A percentile compares a stretch with the other conserved stretches of the same genome.
These are phyloP conservation scores for Cataglyphis cursor DNA, from an alignment of 2,888 invertebrate genomes.

Conservation along the genomic window DNA sequence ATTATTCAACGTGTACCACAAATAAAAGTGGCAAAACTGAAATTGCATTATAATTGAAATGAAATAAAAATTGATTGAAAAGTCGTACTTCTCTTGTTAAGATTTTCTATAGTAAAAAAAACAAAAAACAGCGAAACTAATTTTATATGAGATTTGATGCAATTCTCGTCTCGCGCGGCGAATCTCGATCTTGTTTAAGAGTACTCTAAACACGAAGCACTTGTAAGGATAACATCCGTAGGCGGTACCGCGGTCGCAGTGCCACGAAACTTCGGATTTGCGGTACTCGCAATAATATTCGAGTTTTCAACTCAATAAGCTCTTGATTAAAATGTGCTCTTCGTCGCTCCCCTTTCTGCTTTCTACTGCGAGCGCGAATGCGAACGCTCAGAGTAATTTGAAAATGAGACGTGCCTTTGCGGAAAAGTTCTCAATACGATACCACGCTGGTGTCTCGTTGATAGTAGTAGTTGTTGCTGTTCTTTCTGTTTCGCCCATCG, in stretches of 20 bases:
- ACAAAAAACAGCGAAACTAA: neutral
- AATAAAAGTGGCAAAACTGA: neutral
- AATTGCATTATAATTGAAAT: neutral
- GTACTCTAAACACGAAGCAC: slow-evolving; percentile 34
- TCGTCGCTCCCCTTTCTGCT: slow-evolving; percentile 11
- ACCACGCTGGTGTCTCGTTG: slow-evolving; percentile 56
- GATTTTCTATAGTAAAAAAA: neutral
- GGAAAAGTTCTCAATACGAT: slow-evolving; percentile 79
- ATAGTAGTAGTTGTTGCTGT: slow-evolving; percentile 14
- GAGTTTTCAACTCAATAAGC: slow-evolving; percentile 82
- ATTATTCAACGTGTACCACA: neutral
- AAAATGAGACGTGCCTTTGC: slow-evolving; percentile 78
- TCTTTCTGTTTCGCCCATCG: slow-evolving; percentile 20
- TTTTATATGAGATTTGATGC: neutral
- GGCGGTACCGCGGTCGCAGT: slow-evolving; percentile 56
- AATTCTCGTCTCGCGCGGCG: slow-evolving; percentile 1
- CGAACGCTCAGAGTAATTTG: slow-evolving; percentile 75
- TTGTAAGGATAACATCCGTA: slow-evolving; percentile 61
- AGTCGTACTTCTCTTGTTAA: neutral
- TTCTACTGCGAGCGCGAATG: slow-evolving; percentile 9
- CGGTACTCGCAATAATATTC: slow-evolving; percentile 76
- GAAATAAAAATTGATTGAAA: neutral
- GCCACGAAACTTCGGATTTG: slow-evolving; percentile 62
- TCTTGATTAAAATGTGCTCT: slow-evolving; percentile 81
- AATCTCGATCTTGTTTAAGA: slow-evolving; percentile 15